Evolutionary conservation across 2,888 invertebrate species (phyloP), one percentile per base, ranked within the genome.

Genomic region (Neoascia interrupta): DNA sequence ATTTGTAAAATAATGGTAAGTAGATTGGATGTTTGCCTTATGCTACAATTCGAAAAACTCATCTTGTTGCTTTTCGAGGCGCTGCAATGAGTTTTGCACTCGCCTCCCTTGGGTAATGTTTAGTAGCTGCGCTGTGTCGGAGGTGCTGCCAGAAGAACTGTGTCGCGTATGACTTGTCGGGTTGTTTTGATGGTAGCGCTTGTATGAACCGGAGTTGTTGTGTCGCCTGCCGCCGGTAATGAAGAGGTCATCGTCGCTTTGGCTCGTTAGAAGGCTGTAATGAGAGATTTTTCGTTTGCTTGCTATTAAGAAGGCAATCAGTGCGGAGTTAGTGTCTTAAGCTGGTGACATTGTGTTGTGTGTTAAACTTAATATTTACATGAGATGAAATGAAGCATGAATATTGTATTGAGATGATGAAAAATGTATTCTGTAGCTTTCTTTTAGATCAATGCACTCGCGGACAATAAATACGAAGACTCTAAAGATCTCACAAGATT

Each of bases 41-140:
- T 92, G 94, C 94, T 96, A 96, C 93, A 96, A 94, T 89, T 96
- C 95, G 88, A 96, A 97, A 86, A 96, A 92, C 87, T 96, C 96
- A 84, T 97, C 96, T 86, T 96, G 96, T 85, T 94, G 93, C 84
- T 94, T 92, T 89, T 96, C 95, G 81, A 96, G 91, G 84, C 94
- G 92, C 87, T 94, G 93, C 81, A 96, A 89, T 3, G 96, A 96
- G 81, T 92, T 94, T 86, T 94, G 93, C 18, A 96, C 93, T 84
- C 93, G 92, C 82, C 93, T 92, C 31, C 95, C 94, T 87, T 95
- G 95, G 34, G 95, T 95, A 85, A 95, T 93, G 28, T 95, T 92
- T 43, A 89, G 76, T 23, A 88, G 84, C 68, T 88, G 87, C 72
- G 86, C 86, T 39, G 88, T 87, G 69, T 89, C 87, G 86, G 90